Evolutionary conservation across 92 coral and sea anemone genomes (phyloP), one percentile per base, ranked within the genome.

Genomic region (Scolanthus callimorphus): DNA sequence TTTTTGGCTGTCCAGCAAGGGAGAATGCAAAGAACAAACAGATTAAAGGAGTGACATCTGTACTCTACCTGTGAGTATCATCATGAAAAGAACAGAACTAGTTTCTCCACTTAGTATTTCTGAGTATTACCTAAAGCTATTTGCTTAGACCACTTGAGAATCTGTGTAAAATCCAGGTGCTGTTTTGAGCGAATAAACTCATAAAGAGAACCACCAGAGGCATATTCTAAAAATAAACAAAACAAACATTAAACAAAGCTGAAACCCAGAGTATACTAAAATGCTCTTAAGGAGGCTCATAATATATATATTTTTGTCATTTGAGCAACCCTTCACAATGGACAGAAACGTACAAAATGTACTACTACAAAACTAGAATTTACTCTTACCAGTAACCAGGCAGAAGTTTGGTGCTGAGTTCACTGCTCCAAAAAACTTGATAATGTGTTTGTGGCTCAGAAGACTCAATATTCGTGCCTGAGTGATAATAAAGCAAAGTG

Each of bases 301-400:
- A n/a, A n/a, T n/a, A n/a, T n/a, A n/a, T n/a, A n/a, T n/a, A n/a
- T n/a, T n/a, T n/a, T n/a, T n/a, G n/a, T n/a, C n/a, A n/a, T n/a
- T n/a, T n/a, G n/a, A n/a, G n/a, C n/a, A n/a, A n/a, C n/a, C n/a
- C n/a, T n/a, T n/a, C n/a, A n/a, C n/a, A n/a, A n/a, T n/a, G n/a
- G n/a, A n/a, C n/a, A n/a, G n/a, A n/a, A n/a, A n/a, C n/a, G n/a
- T n/a, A n/a, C n/a, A n/a, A n/a, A n/a, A n/a, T n/a, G n/a, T n/a
- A n/a, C n/a, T n/a, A n/a, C n/a, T n/a, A n/a, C n/a, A n/a, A n/a
- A n/a, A n/a, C n/a, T n/a, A n/a, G n/a, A n/a, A n/a, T n/a, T n/a
- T n/a, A n/a, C n/a, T n/a, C 80, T 69, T 20, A 86, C 95, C 90
- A 77, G 95, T 86, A n/a, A 86, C 76, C 46, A 86, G 85, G 57